Evolutionary conservation across 37 sponge, comb jelly and placozoan genomes (phyloP), one percentile per base, ranked within the genome.

Genomic region (Diacarnus erythraeanus): DNA sequence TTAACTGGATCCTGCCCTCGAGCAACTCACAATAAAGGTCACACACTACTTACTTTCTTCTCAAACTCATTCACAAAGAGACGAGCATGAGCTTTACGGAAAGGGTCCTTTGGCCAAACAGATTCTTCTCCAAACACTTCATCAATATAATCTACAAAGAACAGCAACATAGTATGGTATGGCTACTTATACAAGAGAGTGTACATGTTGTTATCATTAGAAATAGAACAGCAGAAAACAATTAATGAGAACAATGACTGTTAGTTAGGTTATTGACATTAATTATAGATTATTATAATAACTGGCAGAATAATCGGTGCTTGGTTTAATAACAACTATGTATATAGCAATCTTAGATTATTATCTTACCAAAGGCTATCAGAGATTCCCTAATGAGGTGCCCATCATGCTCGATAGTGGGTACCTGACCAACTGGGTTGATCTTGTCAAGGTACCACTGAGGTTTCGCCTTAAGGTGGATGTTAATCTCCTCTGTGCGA

Each of bases 281-380:
- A n/a, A n/a, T n/a, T n/a, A n/a, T n/a, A n/a, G n/a, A n/a, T n/a
- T n/a, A n/a, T n/a, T n/a, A n/a, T n/a, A n/a, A n/a, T n/a, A n/a
- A n/a, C n/a, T n/a, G n/a, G n/a, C n/a, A n/a, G n/a, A n/a, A n/a
- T n/a, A n/a, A n/a, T n/a, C n/a, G n/a, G n/a, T n/a, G n/a, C n/a
- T n/a, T n/a, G n/a, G n/a, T n/a, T n/a, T n/a, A n/a, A n/a, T n/a
- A n/a, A n/a, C n/a, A n/a, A n/a, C n/a, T n/a, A n/a, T n/a, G n/a
- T n/a, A n/a, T n/a, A n/a, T n/a, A n/a, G n/a, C n/a, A n/a, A n/a
- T n/a, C n/a, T n/a, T n/a, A n/a, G n/a, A n/a, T n/a, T 66, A 42
- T n/a, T n/a, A n/a, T n/a, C 86, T 86, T 47, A 91, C 91, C 91
- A 69, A 82, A 86, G 29, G 77, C 75, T 22, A 93, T 77, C 35